Evolutionary conservation across 2,797 vertebrate genomes (phyloP), one percentile per base, ranked within the genome.

Genomic region (Enteromius anoplus): DNA sequence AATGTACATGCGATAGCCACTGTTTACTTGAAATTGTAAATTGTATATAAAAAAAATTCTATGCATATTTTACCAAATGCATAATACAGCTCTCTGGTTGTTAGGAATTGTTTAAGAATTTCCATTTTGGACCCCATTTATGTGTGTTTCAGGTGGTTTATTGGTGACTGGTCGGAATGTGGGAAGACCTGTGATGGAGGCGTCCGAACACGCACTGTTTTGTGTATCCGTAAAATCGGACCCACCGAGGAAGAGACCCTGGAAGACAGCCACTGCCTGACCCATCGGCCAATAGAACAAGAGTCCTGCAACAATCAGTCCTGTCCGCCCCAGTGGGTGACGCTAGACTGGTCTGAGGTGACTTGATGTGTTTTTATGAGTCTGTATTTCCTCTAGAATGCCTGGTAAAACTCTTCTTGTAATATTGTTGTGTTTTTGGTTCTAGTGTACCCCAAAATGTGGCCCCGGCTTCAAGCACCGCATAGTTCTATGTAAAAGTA

Each of bases 261-360:
- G 90, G 96, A 98, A 85, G 96, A 94, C 92, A 93, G 91, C 81
- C 95, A 93, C 91, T 99, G 98, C 87, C 94, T 99, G 86, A 99
- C 98, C 34, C 96, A 99, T 86, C 93, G 95, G 11, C 98, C 98
- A 14, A 90, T 96, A n/a, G 97, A 99, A 85, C 95, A 92, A 76
- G 98, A 99, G 90, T 89, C 95, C 65, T 99, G 98, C 93, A 98
- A 99, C 94, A 99, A 97, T 88, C 97, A 99, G 92, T 97, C 98
- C 70, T 99, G 98, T 87, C 98, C 98, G 1, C 98, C 97, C 0
- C 97, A 98, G 88, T 99, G 98, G 98, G 93, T 98, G 55, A 94
- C 97, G 69, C 92, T 98, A 93, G 98, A 99, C 87, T 99, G 98
- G 98, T 99, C 98, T 29, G 98, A 99, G 96, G 98, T 99, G 89